Conservation (phyloP, 2,113 vertebrate species). For the Scopus umbretta region DNA sequence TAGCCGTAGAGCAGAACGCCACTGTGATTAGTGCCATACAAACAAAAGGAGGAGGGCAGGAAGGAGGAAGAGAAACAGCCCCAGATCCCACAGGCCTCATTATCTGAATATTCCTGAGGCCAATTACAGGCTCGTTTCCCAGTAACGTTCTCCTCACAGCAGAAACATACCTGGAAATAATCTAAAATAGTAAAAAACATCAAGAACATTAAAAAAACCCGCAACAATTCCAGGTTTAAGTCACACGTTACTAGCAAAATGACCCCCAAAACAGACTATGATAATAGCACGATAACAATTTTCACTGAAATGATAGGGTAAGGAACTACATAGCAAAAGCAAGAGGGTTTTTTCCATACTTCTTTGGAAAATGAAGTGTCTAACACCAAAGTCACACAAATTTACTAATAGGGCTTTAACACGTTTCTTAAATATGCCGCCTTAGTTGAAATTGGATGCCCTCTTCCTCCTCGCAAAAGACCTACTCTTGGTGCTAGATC, state of each 20-base stretch:
- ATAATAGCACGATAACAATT: not conserved
- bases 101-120: not conserved
- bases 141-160: not conserved
- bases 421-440: not conserved
- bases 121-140: not conserved
- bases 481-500: not conserved
- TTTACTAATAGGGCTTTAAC: not conserved
- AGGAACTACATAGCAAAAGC: not conserved
- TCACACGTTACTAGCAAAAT: not conserved
- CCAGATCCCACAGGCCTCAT: conserved; percentile 10
- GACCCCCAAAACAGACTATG: not conserved
- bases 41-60: not conserved
- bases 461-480: not conserved
- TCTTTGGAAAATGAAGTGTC: not conserved
- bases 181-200: not conserved
- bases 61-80: not conserved
- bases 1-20: not conserved
- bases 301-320: not conserved
- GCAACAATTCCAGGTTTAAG: not conserved
- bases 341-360: not conserved
- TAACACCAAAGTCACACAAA: not conserved
- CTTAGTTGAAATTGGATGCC: not conserved
- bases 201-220: not conserved
- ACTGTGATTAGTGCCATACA: not conserved
- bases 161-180: not conserved